Conservation (phyloP, 2,113 vertebrate genomes). For the Myotis brandtii region DNA sequence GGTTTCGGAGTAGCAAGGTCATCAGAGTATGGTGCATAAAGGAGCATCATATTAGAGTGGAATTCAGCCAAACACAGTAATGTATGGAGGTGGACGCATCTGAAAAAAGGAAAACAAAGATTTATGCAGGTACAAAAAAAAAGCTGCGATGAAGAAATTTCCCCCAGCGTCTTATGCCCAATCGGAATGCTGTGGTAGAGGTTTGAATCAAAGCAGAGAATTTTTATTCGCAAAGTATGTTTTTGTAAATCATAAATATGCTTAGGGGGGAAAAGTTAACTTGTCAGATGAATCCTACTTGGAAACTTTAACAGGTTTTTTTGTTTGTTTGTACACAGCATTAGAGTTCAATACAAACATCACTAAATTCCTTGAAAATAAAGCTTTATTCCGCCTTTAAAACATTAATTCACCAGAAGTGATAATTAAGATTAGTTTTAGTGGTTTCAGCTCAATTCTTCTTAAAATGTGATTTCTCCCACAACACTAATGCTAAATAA, state of each 20-base stretch:
- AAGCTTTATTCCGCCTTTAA: constrained; percentile 67
- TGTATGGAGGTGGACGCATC: constrained; percentile 64
- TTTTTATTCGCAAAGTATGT: constrained; percentile 44
- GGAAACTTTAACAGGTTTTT: constrained; percentile 46
- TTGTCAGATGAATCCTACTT: not conserved
- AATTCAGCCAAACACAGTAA: constrained; percentile 77
- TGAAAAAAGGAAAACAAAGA: constrained; percentile 78
- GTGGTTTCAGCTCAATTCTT: constrained; percentile 68
- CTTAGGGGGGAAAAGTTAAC: not conserved
- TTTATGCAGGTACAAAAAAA: constrained; percentile 69
- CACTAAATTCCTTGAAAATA: constrained; percentile 63
- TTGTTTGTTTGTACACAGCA: constrained; percentile 64
- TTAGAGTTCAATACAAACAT: constrained; percentile 70
- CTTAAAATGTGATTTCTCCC: constrained; percentile 52
- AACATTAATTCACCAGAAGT: constrained; percentile 81
- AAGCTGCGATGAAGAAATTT: constrained; percentile 23
- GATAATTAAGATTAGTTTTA: constrained; percentile 82
- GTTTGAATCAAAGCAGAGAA: not conserved
- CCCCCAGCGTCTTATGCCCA: constrained; percentile 40
- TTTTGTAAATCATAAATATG: constrained; percentile 59
- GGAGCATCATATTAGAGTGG: constrained; percentile 66
- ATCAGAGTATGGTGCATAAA: constrained; percentile 71
- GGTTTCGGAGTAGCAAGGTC: constrained; percentile 77
- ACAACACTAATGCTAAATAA: constrained; percentile 75
- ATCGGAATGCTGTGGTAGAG: not conserved